Percentiles rank a stretch among this genome's conserved stretches.
These are phyloP conservation scores for Dexiosoma caninum DNA, from an alignment of 2,888 invertebrate species.

Conservation along the genomic window DNA sequence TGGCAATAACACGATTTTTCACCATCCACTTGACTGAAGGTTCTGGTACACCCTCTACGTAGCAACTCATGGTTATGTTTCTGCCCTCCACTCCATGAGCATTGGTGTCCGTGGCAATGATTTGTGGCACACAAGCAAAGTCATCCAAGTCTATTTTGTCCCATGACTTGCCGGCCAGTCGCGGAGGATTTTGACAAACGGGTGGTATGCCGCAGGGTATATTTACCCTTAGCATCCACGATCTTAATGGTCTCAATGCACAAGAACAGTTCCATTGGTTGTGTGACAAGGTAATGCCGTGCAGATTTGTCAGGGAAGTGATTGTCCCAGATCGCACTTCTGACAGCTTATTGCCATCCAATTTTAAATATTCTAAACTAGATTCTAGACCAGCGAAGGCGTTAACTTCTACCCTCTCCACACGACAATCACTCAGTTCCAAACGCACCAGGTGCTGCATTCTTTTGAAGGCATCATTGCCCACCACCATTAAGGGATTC, in stretches of 20 bases:
- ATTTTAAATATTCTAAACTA: constrained; percentile 86
- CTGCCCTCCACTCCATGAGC: constrained; percentile 84
- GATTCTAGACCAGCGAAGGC: constrained; percentile 86
- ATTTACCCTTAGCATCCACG: constrained; percentile 88
- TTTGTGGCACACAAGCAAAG: constrained; percentile 87
- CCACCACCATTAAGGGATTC: constrained; percentile 85
- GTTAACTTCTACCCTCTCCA: constrained; percentile 83
- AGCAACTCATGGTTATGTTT: constrained; percentile 86
- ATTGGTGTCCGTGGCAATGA: constrained; percentile 81
- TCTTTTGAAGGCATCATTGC: constrained; percentile 83
- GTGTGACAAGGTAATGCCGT: constrained; percentile 86
- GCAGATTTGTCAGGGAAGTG: constrained; percentile 83
- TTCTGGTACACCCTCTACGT: constrained; percentile 84
- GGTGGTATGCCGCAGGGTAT: constrained; percentile 86
- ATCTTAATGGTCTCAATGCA: constrained; percentile 84
- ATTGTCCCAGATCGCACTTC: constrained; percentile 83
- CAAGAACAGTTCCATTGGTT: constrained; percentile 93
- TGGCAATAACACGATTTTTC: constrained; percentile 84
- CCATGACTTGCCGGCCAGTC: constrained; percentile 84
- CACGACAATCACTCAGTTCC: constrained; percentile 86
- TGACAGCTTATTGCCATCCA: constrained; percentile 86
- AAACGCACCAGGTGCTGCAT: constrained; percentile 85
- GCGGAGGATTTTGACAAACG: constrained; percentile 83
- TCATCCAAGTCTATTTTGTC: constrained; percentile 87
- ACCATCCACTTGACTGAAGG: constrained; percentile 86